Evolutionary conservation across 92 coral and sea anemone species (phyloP).

Genomic region (Umimayanthus chanpuru): DNA sequence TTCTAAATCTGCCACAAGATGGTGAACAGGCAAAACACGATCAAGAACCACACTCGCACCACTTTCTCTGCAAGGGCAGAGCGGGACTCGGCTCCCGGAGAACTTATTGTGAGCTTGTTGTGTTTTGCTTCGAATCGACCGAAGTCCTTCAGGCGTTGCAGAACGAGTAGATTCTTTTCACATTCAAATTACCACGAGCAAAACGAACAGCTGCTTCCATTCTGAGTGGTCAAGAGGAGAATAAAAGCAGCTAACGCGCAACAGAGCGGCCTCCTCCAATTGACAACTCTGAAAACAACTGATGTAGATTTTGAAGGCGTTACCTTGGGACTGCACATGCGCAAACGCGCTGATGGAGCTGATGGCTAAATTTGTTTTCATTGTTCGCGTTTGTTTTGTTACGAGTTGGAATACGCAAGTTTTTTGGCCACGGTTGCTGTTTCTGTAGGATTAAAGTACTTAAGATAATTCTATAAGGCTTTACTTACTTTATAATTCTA

Average conservation of each 20-base stretch:
- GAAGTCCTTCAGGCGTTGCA: conserved; percentile 72
- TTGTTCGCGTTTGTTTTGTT: conserved; percentile 19
- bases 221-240: conserved; percentile 80
- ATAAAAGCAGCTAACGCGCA: conserved; percentile 54
- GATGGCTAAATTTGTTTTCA: background rate
- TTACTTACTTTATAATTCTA: background rate
- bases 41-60: conserved; percentile 3
- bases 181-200: conserved; percentile 77
- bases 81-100: conserved; percentile 28
- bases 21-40: conserved; percentile 53
- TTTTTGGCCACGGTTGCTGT: background rate
- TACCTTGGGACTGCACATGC: conserved; percentile 34
- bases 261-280: conserved; percentile 63
- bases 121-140: conserved; percentile 60
- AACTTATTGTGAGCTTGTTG: conserved; percentile 40
- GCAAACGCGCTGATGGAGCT: conserved; percentile 48
- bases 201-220: conserved; percentile 88
- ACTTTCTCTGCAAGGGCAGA: background rate
- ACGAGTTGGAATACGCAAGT: background rate
- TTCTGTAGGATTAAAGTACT: background rate
- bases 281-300: conserved; percentile 67
- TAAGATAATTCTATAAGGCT: background rate
- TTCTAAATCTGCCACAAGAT: conserved; percentile 43
- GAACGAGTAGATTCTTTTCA: conserved; percentile 82
- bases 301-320: conserved; percentile 57